Base-by-base conservation (phyloP, 2,797 vertebrate genomes). In the Pelochelys cantorii region DNA sequence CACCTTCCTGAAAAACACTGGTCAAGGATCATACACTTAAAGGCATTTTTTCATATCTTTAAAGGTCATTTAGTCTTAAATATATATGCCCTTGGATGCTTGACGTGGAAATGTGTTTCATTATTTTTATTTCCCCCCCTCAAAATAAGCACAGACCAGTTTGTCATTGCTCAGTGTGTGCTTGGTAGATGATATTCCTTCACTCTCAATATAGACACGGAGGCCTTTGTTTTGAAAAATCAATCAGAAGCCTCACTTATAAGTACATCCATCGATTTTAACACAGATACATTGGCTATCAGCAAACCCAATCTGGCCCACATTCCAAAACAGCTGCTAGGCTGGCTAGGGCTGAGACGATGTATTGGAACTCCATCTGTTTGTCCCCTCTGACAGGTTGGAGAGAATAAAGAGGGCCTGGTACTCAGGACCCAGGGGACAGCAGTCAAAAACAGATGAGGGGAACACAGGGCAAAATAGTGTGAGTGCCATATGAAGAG, bases 301-400 rank as follows among this genome's bases (percentile, higher is more conserved):
- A 42, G 20, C 7, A 2, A 1, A 1, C 23, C 20, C 79, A 5
- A 62, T 65, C 71, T 83, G 82, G 25, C 56, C 37, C 14, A 0
- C 25, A 12, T 42, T 59, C 22, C 11, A 12, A 55, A 14, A 23
- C 82, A 57, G 31, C 62, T 65, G 60, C 85, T 29, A 10, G 62
- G 74, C 57, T 29, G 65, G 7, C 27, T 25, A 23, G 2, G 5
- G 0, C 37, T 1, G 27, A 3, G 31, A 1, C 0, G 1, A 7
- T 53, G 34, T 12, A 2, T n/a, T 62, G 59, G 1, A 1, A 3
- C 0, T 0, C 13, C 7, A 15, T 77, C 27, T 52, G 54, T 22
- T 82, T 48, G 18, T 15, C 27, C 52, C 9, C 0, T 1, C 10
- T 1, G 62, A 27, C 17, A 29, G 55, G 29, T 29, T 42, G 31